Evolutionary conservation across 2,797 vertebrate species (phyloP).

Genomic region (Pangasius macronema): DNA sequence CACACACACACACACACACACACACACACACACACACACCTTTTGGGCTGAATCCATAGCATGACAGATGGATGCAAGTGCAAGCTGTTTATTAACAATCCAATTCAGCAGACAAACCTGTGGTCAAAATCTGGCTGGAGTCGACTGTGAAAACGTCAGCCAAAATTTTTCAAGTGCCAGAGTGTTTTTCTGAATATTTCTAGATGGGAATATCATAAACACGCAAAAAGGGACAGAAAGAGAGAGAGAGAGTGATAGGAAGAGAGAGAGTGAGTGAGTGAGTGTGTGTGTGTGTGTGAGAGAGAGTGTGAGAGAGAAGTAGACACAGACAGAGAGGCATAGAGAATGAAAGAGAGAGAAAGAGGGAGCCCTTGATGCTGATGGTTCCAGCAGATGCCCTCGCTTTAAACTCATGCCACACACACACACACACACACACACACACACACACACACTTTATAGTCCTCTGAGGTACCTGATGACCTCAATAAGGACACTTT

Average conservation of each 20-base stretch:
- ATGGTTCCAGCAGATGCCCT: slow-evolving; percentile 71
- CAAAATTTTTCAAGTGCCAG: not conserved
- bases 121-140: not conserved
- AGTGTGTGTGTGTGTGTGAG: slow-evolving; percentile 34
- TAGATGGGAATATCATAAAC: not conserved
- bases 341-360: not conserved
- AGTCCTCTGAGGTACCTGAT: slow-evolving; percentile 35
- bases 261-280: not conserved
- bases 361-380: slow-evolving; percentile 71
- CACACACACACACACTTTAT: slow-evolving; percentile 41
- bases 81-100: not conserved
- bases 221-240: not conserved
- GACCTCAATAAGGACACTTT: slow-evolving; percentile 55
- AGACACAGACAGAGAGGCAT: not conserved
- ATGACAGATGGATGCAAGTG: not conserved
- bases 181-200: not conserved
- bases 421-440: not conserved
- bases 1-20: slow-evolving; percentile 27
- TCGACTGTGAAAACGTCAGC: not conserved
- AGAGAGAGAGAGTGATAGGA: slow-evolving; percentile 36
- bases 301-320: slow-evolving; percentile 61
- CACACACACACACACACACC: not conserved
- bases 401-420: slow-evolving; percentile 20
- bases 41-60: not conserved
- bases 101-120: not conserved